Evolutionary conservation across 2,797 vertebrate species (phyloP), one percentile per base, ranked within the genome.

Genomic region (Hoplostethus mediterraneus): DNA sequence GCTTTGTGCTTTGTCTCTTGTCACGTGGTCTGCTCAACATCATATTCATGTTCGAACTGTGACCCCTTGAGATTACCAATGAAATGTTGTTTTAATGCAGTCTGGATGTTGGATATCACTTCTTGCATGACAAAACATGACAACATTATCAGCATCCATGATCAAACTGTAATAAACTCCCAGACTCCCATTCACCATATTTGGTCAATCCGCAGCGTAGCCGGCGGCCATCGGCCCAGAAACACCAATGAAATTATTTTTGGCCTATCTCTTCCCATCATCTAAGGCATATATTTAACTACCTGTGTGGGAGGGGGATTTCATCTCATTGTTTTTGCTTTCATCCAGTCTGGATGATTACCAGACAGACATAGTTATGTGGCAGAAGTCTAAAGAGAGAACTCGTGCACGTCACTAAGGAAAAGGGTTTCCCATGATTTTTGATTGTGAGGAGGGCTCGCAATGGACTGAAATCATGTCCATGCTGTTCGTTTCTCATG

Each of bases 401-500:
- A 52, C 31, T 52, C 31, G 25, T 49, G 56, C 54, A 74, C 33
- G 57, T 42, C 25, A 54, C 51, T 66, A 60, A 66, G 28, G 36
- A 8, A 11, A 25, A 42, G 14, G 6, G 4, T 21, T 28, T n/a
- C 55, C 31, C 28, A 31, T 45, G 13, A 31, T 58, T 11, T 11
- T 6, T 48, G 1, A 54, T 54, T 62, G 0, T 47, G n/a, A 63
- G 10, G 13, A 14, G 47, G 44, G 45, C 33, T 53, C 58, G 12
- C 36, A 28, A 16, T 33, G 25, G 13, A 61, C 17, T 44, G 44
- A 53, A 52, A 63, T 21, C 12, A 51, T 58, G 68, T 82, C 77
- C 69, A 63, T 61, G 63, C 65, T 83, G 69, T 73, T 79, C 79
- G 79, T 73, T 78, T 78, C 74, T 83, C 60, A 28, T 62, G 52